Conservation (phyloP, 2,113 vertebrate genomes). For the Ptychochromis oligacanthus region DNA sequence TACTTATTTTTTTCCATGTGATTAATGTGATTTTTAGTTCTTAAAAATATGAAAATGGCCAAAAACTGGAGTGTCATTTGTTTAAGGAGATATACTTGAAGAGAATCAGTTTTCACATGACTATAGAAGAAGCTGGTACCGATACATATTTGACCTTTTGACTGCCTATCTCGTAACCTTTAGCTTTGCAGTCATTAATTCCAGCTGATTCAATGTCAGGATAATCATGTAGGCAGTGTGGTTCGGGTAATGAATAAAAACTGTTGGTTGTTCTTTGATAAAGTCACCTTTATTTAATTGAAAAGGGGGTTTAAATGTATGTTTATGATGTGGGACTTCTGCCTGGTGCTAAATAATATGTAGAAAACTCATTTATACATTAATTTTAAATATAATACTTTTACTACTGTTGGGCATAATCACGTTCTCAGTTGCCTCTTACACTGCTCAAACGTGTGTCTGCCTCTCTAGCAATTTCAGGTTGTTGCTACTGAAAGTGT, state of each 20-base stretch:
- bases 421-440: background rate
- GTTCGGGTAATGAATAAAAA: background rate
- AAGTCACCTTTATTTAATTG: background rate
- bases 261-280: background rate
- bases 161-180: background rate
- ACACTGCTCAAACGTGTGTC: background rate
- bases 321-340: background rate
- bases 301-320: background rate
- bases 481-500: conserved; percentile 89
- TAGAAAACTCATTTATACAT: background rate
- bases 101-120: background rate
- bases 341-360: background rate
- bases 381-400: background rate
- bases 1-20: too few relatives aligned
- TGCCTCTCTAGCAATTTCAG: conserved; percentile 84
- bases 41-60: too few relatives aligned
- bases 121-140: background rate
- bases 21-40: too few relatives aligned
- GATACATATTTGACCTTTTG: background rate
- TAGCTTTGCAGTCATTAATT: background rate
- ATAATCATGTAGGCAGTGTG: background rate
- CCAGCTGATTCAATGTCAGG: background rate
- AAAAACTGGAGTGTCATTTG: background rate
- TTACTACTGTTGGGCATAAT: background rate
- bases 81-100: background rate